Base-by-base conservation (phyloP, 2,113 vertebrate species). In the Zosterops hypoxanthus region DNA sequence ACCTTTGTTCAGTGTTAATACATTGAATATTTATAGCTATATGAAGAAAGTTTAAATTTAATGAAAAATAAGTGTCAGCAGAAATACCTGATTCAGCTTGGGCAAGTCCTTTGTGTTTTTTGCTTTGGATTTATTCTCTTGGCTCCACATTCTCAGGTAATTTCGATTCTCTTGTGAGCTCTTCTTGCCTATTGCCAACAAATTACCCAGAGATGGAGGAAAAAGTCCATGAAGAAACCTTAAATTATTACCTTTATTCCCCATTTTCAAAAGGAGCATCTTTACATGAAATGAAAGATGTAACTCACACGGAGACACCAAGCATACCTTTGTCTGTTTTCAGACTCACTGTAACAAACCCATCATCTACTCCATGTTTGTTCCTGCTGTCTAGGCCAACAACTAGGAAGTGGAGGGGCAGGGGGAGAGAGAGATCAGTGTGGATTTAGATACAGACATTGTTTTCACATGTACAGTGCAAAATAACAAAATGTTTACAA, bases 341-440 rank as follows among this genome's bases (percentile, higher is more conserved):
- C 81, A 99, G 99, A 50, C 98, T 99, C 94, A 99, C 99, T 53
- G 98, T 98, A 72, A 99, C 99, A 89, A 99, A 99, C 47, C 99
- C 99, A 25, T 99, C 99, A 8, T 99, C 99, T 73, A 97, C 95
- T 69, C 98, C 98, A n/a, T 91, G 98, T 82, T 98, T 99, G 97
- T 94, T 97, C 95, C 98, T 99, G 91, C 98, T 97, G 47, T 99
- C 98, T 16, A 98, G 94, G 21, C 99, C 99, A 98, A 98, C 96
- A 86, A 98, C 98, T 98, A 23, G 72, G 68, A 95, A 61, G 86
- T 18, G 81, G 53, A 85, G 16, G 44, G 57, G 89, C 18, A 11
- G 31, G 52, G 41, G 39, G 46, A 95, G 72, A 84, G 83, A 91
- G 64, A 94, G 49, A 82, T 79, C 80, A 90, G 55, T 21, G 28